Conservation (phyloP, 2,113 vertebrate species). For the Dipodomys ordii region DNA sequence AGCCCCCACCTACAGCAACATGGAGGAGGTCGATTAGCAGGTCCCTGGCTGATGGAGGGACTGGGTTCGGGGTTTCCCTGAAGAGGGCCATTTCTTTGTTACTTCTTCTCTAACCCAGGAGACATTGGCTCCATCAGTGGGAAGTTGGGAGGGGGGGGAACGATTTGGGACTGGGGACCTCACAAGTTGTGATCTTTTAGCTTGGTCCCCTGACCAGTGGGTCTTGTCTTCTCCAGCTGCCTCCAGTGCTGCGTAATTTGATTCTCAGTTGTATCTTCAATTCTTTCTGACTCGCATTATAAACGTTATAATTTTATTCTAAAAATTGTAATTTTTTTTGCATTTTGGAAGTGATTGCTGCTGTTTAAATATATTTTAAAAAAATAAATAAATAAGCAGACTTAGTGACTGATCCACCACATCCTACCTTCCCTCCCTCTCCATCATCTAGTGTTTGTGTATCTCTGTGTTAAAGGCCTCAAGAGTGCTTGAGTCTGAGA, state of each 20-base stretch:
- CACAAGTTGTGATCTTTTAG: constrained; percentile 66
- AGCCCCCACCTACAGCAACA: constrained; percentile 96
- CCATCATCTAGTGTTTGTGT: not conserved
- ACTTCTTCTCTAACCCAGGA: constrained; percentile 75
- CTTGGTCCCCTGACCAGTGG: constrained; percentile 45
- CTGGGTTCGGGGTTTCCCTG: constrained; percentile 72
- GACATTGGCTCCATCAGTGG: constrained; percentile 72
- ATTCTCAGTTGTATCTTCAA: constrained; percentile 77
- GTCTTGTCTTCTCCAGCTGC: constrained; percentile 63
- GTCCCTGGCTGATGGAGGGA: constrained; percentile 80
- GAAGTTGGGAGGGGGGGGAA: constrained; percentile 43
- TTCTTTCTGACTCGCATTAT: constrained; percentile 82
- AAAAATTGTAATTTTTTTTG: constrained; percentile 83
- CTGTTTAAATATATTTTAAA: constrained; percentile 86
- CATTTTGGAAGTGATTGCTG: constrained; percentile 84
- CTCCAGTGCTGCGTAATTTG: constrained; percentile 69
- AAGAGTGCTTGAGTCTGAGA: not conserved
- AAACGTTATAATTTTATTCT: constrained; percentile 84
- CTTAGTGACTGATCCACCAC: constrained; percentile 66
- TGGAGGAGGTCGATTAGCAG: constrained; percentile 97
- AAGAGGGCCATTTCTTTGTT: constrained; percentile 73
- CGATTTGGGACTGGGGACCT: constrained; percentile 51
- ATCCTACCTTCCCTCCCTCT: not conserved
- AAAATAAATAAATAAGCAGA: constrained; percentile 81
- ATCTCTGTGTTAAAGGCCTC: not conserved